phyloP scores from a whole-genome alignment of 2,113 vertebrate species.

The Otus sunia region DNA sequence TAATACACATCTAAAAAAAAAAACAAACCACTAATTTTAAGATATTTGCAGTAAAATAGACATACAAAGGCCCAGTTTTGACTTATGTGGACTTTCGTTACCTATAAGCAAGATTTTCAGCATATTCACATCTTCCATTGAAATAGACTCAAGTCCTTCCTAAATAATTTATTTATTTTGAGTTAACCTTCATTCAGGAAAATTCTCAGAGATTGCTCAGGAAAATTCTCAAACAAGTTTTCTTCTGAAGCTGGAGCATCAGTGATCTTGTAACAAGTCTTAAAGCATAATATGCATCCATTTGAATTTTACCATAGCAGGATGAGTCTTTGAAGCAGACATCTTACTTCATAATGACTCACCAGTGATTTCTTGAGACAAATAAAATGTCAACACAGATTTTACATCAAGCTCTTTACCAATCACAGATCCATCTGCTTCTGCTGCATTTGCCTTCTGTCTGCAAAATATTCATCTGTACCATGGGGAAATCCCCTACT shows the following conservation, averaged over 20 bases:
- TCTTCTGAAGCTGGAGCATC: not conserved
- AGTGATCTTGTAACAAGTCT: not conserved
- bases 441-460: not conserved
- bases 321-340: not conserved
- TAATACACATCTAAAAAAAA: not conserved
- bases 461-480: not conserved
- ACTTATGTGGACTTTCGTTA: not conserved
- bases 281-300: not conserved
- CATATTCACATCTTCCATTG: fast-evolving
- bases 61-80: not conserved
- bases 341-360: not conserved
- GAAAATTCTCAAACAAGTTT: not conserved
- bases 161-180: not conserved
- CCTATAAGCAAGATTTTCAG: not conserved
- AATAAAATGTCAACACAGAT: not conserved
- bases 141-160: not conserved
- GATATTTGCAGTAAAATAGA: not conserved
- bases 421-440: not conserved
- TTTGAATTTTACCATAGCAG: not conserved
- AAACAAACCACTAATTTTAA: not conserved
- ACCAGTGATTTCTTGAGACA: not conserved
- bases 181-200: not conserved
- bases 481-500: not conserved
- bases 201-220: not conserved
- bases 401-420: not conserved